These are phyloP conservation scores for Agapornis canus DNA, from an alignment of 2,797 vertebrate genomes.

Conservation along the genomic window DNA sequence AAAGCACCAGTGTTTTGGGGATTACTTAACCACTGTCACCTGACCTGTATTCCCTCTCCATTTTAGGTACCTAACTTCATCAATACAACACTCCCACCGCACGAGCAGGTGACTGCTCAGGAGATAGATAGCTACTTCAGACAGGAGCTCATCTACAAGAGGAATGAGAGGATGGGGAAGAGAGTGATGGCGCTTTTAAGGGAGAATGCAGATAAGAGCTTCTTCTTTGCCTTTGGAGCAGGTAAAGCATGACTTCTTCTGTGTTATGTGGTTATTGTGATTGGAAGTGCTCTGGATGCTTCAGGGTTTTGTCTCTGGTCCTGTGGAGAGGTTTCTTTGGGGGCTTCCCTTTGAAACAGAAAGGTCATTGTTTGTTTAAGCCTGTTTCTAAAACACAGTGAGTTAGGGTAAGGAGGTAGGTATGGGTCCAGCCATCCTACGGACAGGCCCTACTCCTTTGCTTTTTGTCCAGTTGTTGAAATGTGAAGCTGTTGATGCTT, in stretches of 20 bases:
- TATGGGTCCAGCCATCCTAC: neutral
- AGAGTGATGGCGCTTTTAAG: slow-evolving; percentile 89
- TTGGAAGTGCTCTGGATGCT: neutral
- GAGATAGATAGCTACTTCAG: slow-evolving; percentile 98
- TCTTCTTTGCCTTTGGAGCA: slow-evolving; percentile 98
- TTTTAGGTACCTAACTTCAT: slow-evolving; percentile 94
- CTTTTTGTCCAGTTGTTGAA: neutral
- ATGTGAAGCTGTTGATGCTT: neutral
- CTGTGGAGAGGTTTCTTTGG: fast-evolving
- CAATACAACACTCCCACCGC: slow-evolving; percentile 92
- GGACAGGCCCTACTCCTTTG: neutral
- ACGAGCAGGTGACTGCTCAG: slow-evolving; percentile 91
- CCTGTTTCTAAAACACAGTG: neutral
- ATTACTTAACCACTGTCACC: neutral
- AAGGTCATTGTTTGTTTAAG: neutral
- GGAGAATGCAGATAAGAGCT: slow-evolving; percentile 89
- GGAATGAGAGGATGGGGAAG: slow-evolving; percentile 95
- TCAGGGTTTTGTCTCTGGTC: neutral
- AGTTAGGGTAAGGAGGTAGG: neutral
- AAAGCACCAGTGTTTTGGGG: neutral
- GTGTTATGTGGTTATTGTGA: fast-evolving
- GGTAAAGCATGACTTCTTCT: slow-evolving; percentile 75
- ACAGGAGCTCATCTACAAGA: slow-evolving; percentile 97
- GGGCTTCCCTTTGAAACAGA: neutral
- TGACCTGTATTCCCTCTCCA: neutral